Conservation (phyloP, 2,797 vertebrate species). For the Passerculus sandwichensis region DNA sequence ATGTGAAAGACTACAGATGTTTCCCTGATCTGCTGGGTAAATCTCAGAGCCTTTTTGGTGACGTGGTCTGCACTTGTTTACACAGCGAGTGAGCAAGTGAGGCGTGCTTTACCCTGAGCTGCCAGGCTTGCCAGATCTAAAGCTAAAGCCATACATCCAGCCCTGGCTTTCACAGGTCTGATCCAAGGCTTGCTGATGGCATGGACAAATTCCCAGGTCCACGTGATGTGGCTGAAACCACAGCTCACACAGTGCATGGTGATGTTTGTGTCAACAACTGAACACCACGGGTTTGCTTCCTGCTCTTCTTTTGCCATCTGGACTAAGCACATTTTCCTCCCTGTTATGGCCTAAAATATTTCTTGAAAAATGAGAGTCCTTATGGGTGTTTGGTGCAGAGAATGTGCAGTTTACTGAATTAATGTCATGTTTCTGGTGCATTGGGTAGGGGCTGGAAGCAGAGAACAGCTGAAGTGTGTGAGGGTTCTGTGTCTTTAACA, state of each 20-base stretch:
- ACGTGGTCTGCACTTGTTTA: conserved; percentile 10
- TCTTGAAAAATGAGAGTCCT: neutral
- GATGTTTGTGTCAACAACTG: neutral
- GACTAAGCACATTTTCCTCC: neutral
- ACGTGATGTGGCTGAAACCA: neutral
- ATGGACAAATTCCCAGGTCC: conserved; percentile 1
- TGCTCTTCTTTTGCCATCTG: neutral
- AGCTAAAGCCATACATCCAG: neutral
- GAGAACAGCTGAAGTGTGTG: neutral
- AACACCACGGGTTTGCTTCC: neutral
- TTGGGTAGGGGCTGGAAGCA: neutral
- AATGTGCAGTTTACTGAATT: neutral
- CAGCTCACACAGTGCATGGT: neutral
- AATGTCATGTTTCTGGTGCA: accelerated
- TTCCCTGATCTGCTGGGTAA: conserved; percentile 17
- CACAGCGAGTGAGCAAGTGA: neutral
- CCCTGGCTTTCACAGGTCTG: neutral
- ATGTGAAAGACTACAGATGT: conserved; percentile 39
- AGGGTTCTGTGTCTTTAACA: neutral
- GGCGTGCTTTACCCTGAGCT: neutral
- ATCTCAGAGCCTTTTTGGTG: conserved; percentile 34
- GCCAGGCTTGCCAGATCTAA: neutral
- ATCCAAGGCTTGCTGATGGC: neutral
- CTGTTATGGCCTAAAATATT: neutral
- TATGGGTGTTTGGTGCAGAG: neutral